Percentiles rank a stretch among this genome's conserved stretches.
These are phyloP conservation scores for Hafferia zeledoni DNA, from an alignment of 2,797 vertebrate genomes.

Conservation along the genomic window DNA sequence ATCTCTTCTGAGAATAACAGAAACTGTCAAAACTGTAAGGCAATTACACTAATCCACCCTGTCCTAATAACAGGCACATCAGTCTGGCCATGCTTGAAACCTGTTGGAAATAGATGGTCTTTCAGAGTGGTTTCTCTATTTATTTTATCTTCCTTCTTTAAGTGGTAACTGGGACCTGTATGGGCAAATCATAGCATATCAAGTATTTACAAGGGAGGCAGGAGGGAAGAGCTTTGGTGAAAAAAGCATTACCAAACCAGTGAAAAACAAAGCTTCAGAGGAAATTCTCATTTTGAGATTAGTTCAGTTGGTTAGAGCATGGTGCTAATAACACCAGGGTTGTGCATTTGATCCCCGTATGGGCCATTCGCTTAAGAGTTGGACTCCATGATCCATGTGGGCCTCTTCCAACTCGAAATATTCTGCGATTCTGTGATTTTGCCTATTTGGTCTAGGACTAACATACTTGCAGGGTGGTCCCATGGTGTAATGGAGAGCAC, in stretches of 20 bases:
- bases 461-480: not conserved
- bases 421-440: not conserved
- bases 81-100: not conserved
- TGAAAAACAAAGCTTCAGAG: not conserved
- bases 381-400: not conserved
- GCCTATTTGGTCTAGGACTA: not conserved
- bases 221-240: not conserved
- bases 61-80: not conserved
- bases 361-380: not conserved
- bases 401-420: not conserved
- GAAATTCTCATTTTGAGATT: not conserved
- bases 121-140: not conserved
- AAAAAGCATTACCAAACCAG: not conserved
- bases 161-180: not conserved
- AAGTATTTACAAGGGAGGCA: not conserved
- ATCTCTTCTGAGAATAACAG: conserved; percentile 27
- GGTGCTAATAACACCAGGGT: not conserved
- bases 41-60: not conserved
- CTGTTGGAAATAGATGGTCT: not conserved
- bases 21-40: conserved; percentile 23
- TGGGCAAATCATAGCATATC: not conserved
- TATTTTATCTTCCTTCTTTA: not conserved
- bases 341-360: not conserved
- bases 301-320: not conserved
- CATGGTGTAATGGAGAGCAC: no score